Conservation (phyloP, 2,113 vertebrate genomes). For the Cyphomyrus discorhynchus region DNA sequence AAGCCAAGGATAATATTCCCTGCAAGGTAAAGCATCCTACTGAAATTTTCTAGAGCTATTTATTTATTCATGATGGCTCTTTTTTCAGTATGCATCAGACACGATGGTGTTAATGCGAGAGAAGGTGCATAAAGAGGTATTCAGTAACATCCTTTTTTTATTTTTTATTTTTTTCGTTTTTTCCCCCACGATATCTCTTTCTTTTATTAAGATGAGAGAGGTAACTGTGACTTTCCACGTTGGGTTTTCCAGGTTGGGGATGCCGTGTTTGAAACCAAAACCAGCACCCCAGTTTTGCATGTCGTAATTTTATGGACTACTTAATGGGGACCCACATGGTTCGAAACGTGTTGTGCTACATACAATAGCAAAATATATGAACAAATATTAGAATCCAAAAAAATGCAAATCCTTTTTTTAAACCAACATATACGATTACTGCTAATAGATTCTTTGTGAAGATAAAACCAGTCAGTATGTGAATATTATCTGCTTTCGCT, state of each 20-base stretch:
- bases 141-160: constrained; percentile 44
- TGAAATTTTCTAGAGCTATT: constrained; percentile 80
- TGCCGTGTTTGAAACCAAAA: constrained; percentile 42
- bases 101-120: constrained; percentile 66
- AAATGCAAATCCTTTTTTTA: not conserved
- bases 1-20: constrained; percentile 89
- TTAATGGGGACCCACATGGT: constrained; percentile 57
- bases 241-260: constrained; percentile 20
- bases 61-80: constrained; percentile 81
- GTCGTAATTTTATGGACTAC: constrained; percentile 77
- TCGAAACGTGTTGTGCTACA: constrained; percentile 17
- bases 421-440: not conserved
- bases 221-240: not conserved
- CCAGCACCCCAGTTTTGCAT: constrained; percentile 66
- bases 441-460: not conserved
- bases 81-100: constrained; percentile 67
- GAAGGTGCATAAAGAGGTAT: constrained; percentile 58
- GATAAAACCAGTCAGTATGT: not conserved
- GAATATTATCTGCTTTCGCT: not conserved
- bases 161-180: not conserved
- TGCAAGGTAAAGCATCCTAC: constrained; percentile 77
- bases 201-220: not conserved
- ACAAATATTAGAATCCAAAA: not conserved
- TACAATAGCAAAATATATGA: not conserved
- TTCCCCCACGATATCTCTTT: not conserved